Conservation (phyloP, 2,888 invertebrate species). For the Calameuta idolon region DNA sequence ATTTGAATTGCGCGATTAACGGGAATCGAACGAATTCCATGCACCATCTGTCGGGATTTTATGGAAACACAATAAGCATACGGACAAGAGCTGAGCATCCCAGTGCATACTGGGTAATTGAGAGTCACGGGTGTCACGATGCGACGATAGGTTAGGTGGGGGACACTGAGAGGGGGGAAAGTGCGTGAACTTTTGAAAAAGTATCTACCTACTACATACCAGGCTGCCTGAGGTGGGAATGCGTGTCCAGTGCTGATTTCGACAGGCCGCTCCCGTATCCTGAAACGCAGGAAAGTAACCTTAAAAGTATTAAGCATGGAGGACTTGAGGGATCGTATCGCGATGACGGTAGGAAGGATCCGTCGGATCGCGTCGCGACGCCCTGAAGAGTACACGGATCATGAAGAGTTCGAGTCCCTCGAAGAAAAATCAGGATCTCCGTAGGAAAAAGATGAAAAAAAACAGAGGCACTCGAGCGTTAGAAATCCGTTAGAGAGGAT, state of each 20-base stretch:
- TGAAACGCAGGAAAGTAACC: constrained; percentile 68
- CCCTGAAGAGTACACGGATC: background rate
- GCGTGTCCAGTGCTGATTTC: constrained; percentile 87
- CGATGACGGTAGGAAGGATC: background rate
- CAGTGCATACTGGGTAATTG: background rate
- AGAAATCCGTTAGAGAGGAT: constrained; percentile 66
- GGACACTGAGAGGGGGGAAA: constrained; percentile 23
- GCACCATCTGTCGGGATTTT: too few species aligned
- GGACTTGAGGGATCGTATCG: background rate
- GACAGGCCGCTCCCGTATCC: constrained; percentile 91
- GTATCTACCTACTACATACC: constrained; percentile 72
- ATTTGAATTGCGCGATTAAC: constrained; percentile 45
- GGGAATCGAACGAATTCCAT: constrained; percentile 16
- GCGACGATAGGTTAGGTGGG: background rate
- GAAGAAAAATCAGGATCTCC: background rate
- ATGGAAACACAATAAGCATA: background rate
- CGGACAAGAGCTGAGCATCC: background rate
- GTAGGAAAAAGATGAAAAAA: constrained; percentile 47
- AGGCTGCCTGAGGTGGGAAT: constrained; percentile 90
- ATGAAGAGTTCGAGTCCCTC: background rate
- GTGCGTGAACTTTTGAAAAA: constrained; percentile 52
- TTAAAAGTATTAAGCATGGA: constrained; percentile 28
- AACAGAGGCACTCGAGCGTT: constrained; percentile 53
- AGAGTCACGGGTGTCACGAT: background rate
- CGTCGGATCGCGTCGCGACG: background rate